A percentile compares a stretch with the other conserved stretches of the same genome.
Conservation (phyloP, 2,888 invertebrate genomes). For the Melieria crassipennis region DNA sequence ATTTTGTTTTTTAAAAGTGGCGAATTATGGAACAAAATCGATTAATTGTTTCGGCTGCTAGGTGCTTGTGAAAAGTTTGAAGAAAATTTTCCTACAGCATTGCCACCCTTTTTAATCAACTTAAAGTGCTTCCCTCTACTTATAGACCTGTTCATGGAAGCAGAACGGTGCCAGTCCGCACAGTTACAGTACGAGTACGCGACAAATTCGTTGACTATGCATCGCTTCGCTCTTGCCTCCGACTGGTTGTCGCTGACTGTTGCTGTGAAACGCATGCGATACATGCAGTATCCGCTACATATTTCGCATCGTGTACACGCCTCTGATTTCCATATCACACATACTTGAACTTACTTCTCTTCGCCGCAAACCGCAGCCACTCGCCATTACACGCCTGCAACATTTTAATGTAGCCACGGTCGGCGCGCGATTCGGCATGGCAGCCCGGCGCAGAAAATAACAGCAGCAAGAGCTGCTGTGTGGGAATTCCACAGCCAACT, state of each 20-base stretch:
- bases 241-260: not conserved
- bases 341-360: conserved; percentile 20
- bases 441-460: conserved; percentile 6
- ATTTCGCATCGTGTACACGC: conserved; percentile 23
- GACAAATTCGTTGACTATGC: no score
- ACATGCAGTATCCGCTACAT: conserved; percentile 21
- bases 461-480: conserved; percentile 38
- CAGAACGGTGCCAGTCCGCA: no score
- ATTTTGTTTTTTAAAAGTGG: no score
- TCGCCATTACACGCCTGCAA: not conserved
- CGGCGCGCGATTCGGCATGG: conserved; percentile 20
- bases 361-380: conserved; percentile 17
- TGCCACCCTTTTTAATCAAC: no score
- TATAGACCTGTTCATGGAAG: no score
- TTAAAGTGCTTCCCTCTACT: no score
- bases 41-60: no score
- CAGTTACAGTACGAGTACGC: no score
- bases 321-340: conserved; percentile 21
- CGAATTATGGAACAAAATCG: no score
- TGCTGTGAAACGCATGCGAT: conserved; percentile 13
- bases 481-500: conserved; percentile 44
- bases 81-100: no score
- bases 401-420: conserved; percentile 15
- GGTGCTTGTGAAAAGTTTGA: no score
- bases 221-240: no score